Base-by-base conservation (phyloP, 2,113 vertebrate genomes). In the Stegostoma tigrinum region DNA sequence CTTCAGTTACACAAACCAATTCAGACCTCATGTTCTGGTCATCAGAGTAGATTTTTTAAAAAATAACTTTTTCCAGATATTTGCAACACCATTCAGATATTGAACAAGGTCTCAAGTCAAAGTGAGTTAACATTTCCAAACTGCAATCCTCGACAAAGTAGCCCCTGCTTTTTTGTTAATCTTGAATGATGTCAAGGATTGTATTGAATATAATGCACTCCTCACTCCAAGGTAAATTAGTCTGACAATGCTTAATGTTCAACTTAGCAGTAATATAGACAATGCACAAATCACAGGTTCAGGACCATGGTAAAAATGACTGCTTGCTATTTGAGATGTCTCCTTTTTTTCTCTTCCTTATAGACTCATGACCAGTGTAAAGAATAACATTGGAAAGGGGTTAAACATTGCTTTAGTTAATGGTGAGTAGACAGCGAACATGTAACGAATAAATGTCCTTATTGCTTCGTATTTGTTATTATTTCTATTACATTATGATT, bases 391-490 rank as follows among this genome's bases (percentile, higher is more conserved):
- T 64, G 98, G 98, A 96, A 96, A 96, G 96, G 99, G 98, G 38
- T 96, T 99, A 95, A 99, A 99, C 96, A 97, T 99, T 0, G 98
- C 97, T 0, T 96, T 98, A 94, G 96, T 99, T 90, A 98, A 99
- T 0, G 98, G 99, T 99, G 97, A 98, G 98, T 97, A 42, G 45
- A 86, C 14, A 38, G 64, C 38, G 61, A 93, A 27, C 52, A n/a
- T 90, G 27, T 19, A 10, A 42, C 99, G 96, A 98, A 98, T 97
- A 66, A 61, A 85, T 55, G n/a, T 27, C 52, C 45, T 15, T 48
- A 67, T 10, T 14, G 12, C 42, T 72, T 95, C 24, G 75, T 72
- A 27, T 95, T 95, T 30, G 2, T 72, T 34, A 48, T 48, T 45
- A 30, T 52, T 68, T 70, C 23, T 94, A 23, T 48, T 48, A 48